A percentile compares a stretch with the other conserved stretches of the same genome.
phyloP scores from a whole-genome alignment of 2,797 vertebrate genomes.

The Avahi laniger region DNA sequence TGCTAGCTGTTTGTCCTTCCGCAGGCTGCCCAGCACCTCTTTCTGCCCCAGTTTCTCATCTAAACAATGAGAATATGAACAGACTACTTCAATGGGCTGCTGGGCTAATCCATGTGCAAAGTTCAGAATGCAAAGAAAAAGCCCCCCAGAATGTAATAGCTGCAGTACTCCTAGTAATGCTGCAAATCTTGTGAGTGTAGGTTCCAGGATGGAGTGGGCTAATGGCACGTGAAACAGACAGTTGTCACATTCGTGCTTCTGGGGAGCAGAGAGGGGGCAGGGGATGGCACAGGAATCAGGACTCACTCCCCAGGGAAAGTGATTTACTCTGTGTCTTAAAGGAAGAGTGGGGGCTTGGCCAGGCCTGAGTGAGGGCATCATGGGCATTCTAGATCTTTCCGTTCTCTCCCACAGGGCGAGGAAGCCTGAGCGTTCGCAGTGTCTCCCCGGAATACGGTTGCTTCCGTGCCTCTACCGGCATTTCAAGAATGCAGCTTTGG shows the following conservation, averaged over 20 bases:
- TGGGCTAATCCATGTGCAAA: not conserved
- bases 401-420: not conserved
- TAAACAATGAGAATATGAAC: rapidly evolving
- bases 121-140: not conserved
- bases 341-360: not conserved
- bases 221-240: rapidly evolving
- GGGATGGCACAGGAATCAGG: too few relatives aligned
- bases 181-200: not conserved
- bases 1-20: not conserved
- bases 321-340: not conserved
- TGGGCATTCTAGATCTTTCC: not conserved
- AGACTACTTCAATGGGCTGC: rapidly evolving
- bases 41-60: not conserved
- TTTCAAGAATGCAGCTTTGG: slow-evolving; percentile 81
- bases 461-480: slow-evolving; percentile 64
- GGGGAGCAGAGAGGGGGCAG: rapidly evolving
- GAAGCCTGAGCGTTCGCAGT: not conserved
- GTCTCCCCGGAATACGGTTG: not conserved
- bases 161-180: rapidly evolving
- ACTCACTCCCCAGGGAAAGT: not conserved
- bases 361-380: not conserved
- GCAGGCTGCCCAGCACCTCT: rapidly evolving
- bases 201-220: rapidly evolving
- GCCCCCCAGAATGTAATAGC: rapidly evolving
- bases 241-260: rapidly evolving